Evolutionary conservation across 2,888 invertebrate species (phyloP).

Genomic region (Synergus umbraculus): DNA sequence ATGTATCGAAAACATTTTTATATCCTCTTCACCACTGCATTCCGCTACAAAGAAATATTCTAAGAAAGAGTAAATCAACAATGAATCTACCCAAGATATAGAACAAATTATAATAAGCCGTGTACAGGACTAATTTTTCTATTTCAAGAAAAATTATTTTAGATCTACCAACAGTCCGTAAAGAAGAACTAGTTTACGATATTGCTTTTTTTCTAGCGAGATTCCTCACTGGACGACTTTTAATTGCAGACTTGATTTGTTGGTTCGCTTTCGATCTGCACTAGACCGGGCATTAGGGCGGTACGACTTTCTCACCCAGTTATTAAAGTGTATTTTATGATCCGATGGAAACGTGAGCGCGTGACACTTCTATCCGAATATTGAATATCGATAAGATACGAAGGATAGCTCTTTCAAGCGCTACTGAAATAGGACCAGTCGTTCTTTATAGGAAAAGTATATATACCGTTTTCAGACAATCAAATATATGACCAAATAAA

Average conservation of each 20-base stretch:
- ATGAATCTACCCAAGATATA: too few relatives aligned
- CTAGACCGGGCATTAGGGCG: conserved; percentile 59
- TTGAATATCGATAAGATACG: conserved; percentile 57
- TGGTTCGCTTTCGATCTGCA: conserved; percentile 48
- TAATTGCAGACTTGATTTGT: conserved; percentile 64
- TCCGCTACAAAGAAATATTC: too few relatives aligned
- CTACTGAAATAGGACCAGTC: background rate
- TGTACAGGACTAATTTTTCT: too few relatives aligned
- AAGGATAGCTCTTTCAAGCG: background rate
- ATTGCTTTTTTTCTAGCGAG: conserved; percentile 19
- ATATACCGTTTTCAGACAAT: background rate
- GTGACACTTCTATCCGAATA: conserved; percentile 56
- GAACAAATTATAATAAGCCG: too few relatives aligned
- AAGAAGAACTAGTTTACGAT: background rate
- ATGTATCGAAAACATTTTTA: conserved; percentile 25
- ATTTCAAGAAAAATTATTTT: too few relatives aligned
- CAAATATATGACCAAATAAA: background rate
- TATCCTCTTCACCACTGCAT: background rate
- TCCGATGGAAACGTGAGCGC: conserved; percentile 44
- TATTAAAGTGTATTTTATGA: conserved; percentile 51
- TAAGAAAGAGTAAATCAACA: too few relatives aligned
- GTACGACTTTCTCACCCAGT: conserved; percentile 61
- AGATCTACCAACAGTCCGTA: too few relatives aligned
- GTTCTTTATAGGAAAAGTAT: background rate
- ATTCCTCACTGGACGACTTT: conserved; percentile 49